phyloP scores from a whole-genome alignment of 2,888 invertebrate species.

The Pheosia gnoma region DNA sequence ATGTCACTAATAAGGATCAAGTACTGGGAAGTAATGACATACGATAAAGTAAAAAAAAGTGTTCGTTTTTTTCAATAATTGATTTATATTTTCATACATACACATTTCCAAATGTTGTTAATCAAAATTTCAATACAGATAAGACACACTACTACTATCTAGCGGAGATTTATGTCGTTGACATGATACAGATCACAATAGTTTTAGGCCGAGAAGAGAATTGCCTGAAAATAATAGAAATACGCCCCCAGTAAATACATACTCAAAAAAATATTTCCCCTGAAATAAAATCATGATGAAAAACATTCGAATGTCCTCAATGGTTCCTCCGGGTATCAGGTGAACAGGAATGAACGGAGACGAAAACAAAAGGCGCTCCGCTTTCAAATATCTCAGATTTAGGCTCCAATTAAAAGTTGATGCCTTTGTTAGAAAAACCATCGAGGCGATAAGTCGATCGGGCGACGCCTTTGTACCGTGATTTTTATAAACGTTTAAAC shows the following conservation, averaged over 20 bases:
- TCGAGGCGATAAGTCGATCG: constrained; percentile 42
- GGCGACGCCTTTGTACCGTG: constrained; percentile 28
- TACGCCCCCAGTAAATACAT: neutral
- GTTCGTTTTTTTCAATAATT: too few species aligned
- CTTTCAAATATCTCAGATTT: constrained; percentile 52
- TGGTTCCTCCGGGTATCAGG: constrained; percentile 42
- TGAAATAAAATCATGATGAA: neutral
- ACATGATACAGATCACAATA: too few species aligned
- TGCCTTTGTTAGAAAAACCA: constrained; percentile 47
- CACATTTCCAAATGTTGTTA: too few species aligned
- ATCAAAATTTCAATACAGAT: too few species aligned
- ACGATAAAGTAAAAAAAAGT: too few species aligned
- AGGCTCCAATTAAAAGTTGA: constrained; percentile 56
- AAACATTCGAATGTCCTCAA: constrained; percentile 12
- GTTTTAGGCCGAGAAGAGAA: too few species aligned
- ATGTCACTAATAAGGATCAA: too few species aligned
- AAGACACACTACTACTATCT: too few species aligned
- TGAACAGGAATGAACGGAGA: constrained; percentile 50
- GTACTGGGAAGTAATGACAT: too few species aligned
- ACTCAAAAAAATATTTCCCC: constrained; percentile 14
- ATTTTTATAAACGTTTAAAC: constrained; percentile 18
- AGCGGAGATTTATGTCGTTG: too few species aligned
- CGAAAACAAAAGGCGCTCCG: constrained; percentile 46
- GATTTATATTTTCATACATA: too few species aligned
- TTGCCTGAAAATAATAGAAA: too few species aligned